Conservation (phyloP, 2,888 invertebrate species). For the Tetrapedia diversipes region DNA sequence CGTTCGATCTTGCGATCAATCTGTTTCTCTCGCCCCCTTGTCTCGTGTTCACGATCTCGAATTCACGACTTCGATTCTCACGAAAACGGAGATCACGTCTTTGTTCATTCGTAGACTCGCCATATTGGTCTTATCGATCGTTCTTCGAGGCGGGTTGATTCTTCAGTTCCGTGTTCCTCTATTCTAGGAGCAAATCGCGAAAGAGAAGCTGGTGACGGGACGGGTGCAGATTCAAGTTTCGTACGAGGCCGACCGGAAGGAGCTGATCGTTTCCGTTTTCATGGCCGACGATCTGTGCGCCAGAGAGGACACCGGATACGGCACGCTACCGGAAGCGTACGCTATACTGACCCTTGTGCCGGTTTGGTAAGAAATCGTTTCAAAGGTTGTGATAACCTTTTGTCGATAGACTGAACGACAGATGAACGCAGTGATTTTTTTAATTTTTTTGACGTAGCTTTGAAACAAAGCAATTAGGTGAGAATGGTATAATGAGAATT, state of each 20-base stretch:
- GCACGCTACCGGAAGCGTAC: slow-evolving; percentile 92
- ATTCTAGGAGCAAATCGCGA: slow-evolving; percentile 88
- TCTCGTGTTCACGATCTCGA: not conserved
- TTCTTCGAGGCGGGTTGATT: no score
- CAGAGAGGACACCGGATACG: slow-evolving; percentile 91
- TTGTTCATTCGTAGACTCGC: slow-evolving; percentile 47
- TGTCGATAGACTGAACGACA: no score
- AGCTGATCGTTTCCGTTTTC: slow-evolving; percentile 92
- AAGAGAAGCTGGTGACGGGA: slow-evolving; percentile 90
- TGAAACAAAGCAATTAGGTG: no score
- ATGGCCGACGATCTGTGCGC: slow-evolving; percentile 93
- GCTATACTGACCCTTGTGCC: slow-evolving; percentile 92
- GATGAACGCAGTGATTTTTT: no score
- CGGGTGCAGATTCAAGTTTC: slow-evolving; percentile 94
- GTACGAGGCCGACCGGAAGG: slow-evolving; percentile 93
- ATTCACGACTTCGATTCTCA: not conserved
- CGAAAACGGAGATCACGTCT: slow-evolving; percentile 27
- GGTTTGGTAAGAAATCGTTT: slow-evolving; percentile 86
- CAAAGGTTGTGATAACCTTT: not conserved
- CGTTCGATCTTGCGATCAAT: slow-evolving; percentile 19
- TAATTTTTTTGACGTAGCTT: no score
- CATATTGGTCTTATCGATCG: not conserved
- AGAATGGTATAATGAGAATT: no score
- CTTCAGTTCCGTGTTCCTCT: slow-evolving; percentile 11
- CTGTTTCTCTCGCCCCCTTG: not conserved